A percentile compares a stretch with the other conserved stretches of the same genome.
These are phyloP conservation scores for Ailurus styani DNA, from an alignment of 2,113 vertebrate species.

Conservation along the genomic window DNA sequence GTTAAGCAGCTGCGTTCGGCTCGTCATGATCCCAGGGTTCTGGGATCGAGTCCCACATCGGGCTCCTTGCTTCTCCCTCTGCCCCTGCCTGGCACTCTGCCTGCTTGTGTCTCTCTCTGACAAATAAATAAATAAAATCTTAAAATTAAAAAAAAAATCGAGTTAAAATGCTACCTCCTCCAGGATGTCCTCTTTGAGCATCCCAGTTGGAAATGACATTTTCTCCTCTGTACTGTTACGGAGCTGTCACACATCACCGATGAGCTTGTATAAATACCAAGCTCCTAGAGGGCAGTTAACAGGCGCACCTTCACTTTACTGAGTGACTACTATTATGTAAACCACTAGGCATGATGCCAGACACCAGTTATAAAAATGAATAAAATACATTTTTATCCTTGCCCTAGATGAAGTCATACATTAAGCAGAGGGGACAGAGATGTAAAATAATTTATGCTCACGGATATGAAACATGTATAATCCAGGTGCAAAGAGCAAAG, in stretches of 20 bases:
- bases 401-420: background rate
- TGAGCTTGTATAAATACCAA: background rate
- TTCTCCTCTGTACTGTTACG: background rate
- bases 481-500: constrained; percentile 15
- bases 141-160: background rate
- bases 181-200: background rate
- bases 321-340: background rate
- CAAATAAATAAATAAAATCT: too few relatives aligned
- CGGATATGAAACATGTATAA: constrained; percentile 15
- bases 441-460: background rate
- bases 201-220: background rate
- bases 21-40: too few relatives aligned
- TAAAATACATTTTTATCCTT: background rate
- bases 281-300: background rate
- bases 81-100: too few relatives aligned
- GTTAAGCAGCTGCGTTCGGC: too few relatives aligned
- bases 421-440: background rate
- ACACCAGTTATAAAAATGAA: background rate
- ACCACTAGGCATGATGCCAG: background rate
- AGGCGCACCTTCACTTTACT: background rate
- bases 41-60: too few relatives aligned
- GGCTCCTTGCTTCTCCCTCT: too few relatives aligned
- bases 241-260: background rate
- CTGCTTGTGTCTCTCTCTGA: too few relatives aligned
- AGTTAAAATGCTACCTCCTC: background rate